Conservation (phyloP, 2,888 invertebrate species). For the Tachina grossa region DNA sequence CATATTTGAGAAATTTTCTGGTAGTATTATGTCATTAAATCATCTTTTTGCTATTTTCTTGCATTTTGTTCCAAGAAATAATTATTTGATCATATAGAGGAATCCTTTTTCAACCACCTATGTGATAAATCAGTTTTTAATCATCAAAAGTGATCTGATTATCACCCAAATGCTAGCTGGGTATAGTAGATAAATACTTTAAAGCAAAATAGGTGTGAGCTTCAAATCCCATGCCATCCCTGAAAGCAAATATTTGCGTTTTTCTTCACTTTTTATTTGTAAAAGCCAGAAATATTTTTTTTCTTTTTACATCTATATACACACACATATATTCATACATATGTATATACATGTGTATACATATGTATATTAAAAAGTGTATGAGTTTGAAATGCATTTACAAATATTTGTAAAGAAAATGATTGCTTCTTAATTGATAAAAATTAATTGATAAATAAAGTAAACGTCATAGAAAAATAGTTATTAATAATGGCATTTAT, state of each 20-base stretch:
- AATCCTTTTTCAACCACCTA: too few relatives aligned
- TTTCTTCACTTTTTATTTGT: not conserved
- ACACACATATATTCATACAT: too few relatives aligned
- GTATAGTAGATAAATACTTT: not conserved
- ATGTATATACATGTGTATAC: too few relatives aligned
- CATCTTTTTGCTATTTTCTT: too few relatives aligned
- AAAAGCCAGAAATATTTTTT: not conserved
- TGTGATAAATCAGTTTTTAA: too few relatives aligned
- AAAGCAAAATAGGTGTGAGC: constrained; percentile 49
- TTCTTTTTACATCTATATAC: too few relatives aligned
- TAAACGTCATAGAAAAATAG: constrained; percentile 11
- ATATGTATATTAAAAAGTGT: not conserved
- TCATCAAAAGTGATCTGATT: too few relatives aligned
- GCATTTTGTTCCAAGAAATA: too few relatives aligned
- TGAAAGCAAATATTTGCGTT: constrained; percentile 13
- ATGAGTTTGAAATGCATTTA: constrained; percentile 26
- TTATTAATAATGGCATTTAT: constrained; percentile 14
- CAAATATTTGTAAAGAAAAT: constrained; percentile 27
- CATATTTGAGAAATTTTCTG: too few relatives aligned
- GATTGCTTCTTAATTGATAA: not conserved
- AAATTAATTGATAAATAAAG: constrained; percentile 3
- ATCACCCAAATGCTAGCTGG: too few relatives aligned
- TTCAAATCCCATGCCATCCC: constrained; percentile 11
- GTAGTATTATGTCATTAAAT: too few relatives aligned
- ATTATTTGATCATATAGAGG: too few relatives aligned